Base-by-base conservation (phyloP, 2,888 invertebrate genomes). In the Acronicta aceris region DNA sequence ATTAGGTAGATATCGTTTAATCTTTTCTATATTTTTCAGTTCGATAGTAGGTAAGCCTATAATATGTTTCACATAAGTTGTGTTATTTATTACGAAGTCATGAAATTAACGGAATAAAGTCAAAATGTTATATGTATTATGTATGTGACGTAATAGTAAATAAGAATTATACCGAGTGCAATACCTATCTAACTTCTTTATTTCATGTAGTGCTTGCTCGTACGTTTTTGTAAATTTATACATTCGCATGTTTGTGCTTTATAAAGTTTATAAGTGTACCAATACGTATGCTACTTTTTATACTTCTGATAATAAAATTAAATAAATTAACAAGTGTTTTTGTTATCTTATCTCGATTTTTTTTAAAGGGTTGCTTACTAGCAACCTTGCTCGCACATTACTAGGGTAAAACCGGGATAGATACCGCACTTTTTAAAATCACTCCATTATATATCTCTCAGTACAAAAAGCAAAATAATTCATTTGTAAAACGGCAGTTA, bases 261-360 rank as follows among this genome's bases (percentile, higher is more conserved):
- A 65, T 63, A 57, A 55, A 56, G 16, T 63, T 53, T 50, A 25
- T 59, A 58, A 67, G 58, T 53, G 10, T 64, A 45, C 57, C n/a
- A 49, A 52, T 54, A 65, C 36, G n/a, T 40, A 56, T 60, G 38
- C 50, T 69, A 72, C 62, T 76, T 30, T 78, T 78, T 78, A 65
- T 72, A 78, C 62, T 76, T 65, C 52, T 71, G 55, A 60, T 76
- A 78, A 72, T 71, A 75, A 72, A 64, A 65, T n/a, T n/a, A n/a
- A 69, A 51, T 17, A 45, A 25, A 47, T 15, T 42, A 25, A 48
- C 6, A 0, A 7, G 15, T 33, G 33, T 46, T 46, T 38, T 42
- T n/a, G 3, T 30, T 42, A 30, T 2, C 33, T 33, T 4, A 3
- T 12, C 0, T 3, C 10, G 10, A 9, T 9, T 30, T 30, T 4